Evolutionary conservation across 1,140 invertebrate species (phyloP).

Genomic region (Scaptomyza hsui): DNA sequence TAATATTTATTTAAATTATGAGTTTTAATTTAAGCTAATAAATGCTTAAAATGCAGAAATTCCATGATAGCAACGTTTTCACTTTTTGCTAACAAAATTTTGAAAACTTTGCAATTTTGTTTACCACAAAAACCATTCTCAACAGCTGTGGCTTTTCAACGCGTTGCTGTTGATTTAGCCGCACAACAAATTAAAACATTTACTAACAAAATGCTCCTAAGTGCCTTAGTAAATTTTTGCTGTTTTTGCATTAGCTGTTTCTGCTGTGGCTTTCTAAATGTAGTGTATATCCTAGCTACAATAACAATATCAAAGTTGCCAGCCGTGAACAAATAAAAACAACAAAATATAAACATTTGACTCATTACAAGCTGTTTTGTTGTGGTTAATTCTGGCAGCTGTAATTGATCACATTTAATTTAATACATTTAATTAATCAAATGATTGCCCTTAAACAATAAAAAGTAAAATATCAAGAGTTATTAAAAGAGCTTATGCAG

Average conservation of each 20-base stretch:
- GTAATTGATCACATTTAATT: constrained; percentile 49
- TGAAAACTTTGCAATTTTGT: constrained; percentile 28
- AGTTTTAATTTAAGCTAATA: no score
- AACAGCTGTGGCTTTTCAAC: constrained; percentile 5
- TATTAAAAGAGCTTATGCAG: constrained; percentile 39
- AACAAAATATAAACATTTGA: constrained; percentile 19
- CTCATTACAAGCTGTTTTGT: constrained; percentile 17
- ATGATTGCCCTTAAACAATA: constrained; percentile 5
- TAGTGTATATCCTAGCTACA: constrained; percentile 32
- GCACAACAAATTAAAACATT: constrained; percentile 50
- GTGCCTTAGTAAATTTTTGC: constrained; percentile 2
- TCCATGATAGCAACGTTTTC: no score
- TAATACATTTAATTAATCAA: no score
- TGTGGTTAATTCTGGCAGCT: constrained; percentile 4
- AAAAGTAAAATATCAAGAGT: constrained; percentile 6
- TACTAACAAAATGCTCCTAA: constrained; percentile 23
- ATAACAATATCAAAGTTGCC: constrained; percentile 3
- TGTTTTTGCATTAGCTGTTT: constrained; percentile 18
- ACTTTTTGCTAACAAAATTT: constrained; percentile 17
- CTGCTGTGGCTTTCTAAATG: constrained; percentile 20
- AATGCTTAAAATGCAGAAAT: constrained; percentile 11
- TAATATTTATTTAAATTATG: no score
- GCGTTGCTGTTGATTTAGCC: constrained; percentile 4
- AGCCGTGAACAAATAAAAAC: not conserved
- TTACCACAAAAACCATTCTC: constrained; percentile 28